Evolutionary conservation across 1,140 invertebrate species (phyloP).

Genomic region (Drosophila aff.): DNA sequence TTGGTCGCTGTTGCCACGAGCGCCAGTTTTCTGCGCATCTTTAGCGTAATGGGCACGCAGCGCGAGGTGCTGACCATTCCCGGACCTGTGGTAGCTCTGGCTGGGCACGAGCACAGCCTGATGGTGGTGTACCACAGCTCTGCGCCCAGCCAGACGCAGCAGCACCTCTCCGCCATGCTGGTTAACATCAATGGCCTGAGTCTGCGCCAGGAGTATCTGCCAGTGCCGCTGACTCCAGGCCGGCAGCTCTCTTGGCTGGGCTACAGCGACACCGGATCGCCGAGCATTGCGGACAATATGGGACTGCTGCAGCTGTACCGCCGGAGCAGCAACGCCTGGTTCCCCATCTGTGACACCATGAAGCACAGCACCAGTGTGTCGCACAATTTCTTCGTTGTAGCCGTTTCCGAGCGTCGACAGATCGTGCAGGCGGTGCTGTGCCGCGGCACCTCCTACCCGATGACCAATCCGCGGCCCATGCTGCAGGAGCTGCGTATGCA

Average conservation of each 20-base stretch:
- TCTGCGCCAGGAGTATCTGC: constrained; percentile 63
- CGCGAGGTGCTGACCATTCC: constrained; percentile 90
- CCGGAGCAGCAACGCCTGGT: constrained; percentile 89
- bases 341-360: constrained; percentile 91
- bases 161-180: constrained; percentile 87
- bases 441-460: constrained; percentile 94
- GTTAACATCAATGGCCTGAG: constrained; percentile 81
- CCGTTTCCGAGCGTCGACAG: constrained; percentile 91
- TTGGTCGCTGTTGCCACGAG: constrained; percentile 93
- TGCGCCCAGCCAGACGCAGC: constrained; percentile 84
- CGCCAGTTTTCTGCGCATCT: constrained; percentile 91
- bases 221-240: constrained; percentile 89
- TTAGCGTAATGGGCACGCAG: constrained; percentile 94
- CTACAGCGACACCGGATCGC: constrained; percentile 92
- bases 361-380: constrained; percentile 88
- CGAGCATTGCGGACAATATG: constrained; percentile 88
- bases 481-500: constrained; percentile 90
- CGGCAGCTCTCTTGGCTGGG: constrained; percentile 93
- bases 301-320: constrained; percentile 89
- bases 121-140: constrained; percentile 92
- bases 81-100: constrained; percentile 88
- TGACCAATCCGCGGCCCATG: constrained; percentile 93
- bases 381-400: constrained; percentile 93
- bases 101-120: constrained; percentile 89
- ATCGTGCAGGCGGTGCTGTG: constrained; percentile 93